Evolutionary conservation across 2,888 invertebrate species (phyloP), one percentile per base, ranked within the genome.

Genomic region (Acanthoscelides obtectus): DNA sequence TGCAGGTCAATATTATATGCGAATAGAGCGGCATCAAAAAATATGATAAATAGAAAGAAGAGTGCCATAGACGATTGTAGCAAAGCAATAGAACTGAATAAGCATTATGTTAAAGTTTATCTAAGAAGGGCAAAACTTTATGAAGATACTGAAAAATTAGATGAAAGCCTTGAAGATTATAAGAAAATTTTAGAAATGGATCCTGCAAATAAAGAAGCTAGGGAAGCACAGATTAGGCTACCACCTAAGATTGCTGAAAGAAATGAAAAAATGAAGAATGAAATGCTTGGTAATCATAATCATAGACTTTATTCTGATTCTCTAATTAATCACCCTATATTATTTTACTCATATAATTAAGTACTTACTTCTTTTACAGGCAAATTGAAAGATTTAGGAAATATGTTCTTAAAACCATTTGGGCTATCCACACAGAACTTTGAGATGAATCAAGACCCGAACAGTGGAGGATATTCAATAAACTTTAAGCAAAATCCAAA

Each of bases 341-440:
- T 69, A 20, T 3, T 64, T 63, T 19, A 8, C n/a, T n/a, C n/a
- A n/a, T 25, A 22, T 20, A 68, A 22, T 68, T 22, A 45, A 68
- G 17, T 22, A 68, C 20, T 25, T 68, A 71, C 72, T 70, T n/a
- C 76, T 74, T 74, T 85, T 85, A 67, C 81, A 90, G 93, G 92
- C 0, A 97, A 97, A 87, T 85, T 98, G 0, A 98, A 98, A 83
- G 97, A 98, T 80, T 86, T 99, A 17, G 99, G 98, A 22, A 98
- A 99, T 81, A 90, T 97, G 90, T 89, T 98, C 70, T 85, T 99
- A n/a, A 92, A 91, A 79, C 98, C 98, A 0, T 99, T 99, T 81
- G 98, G 98, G 0, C 86, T 99, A 25, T 98, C 98, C 0, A 98
- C 98, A 0, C 90, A 94, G 67, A 98, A 98, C 84, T 99, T 99